A percentile compares a stretch with the other conserved stretches of the same genome.
phyloP scores from a whole-genome alignment of 1,140 invertebrate species.

The Drosophila virilis region DNA sequence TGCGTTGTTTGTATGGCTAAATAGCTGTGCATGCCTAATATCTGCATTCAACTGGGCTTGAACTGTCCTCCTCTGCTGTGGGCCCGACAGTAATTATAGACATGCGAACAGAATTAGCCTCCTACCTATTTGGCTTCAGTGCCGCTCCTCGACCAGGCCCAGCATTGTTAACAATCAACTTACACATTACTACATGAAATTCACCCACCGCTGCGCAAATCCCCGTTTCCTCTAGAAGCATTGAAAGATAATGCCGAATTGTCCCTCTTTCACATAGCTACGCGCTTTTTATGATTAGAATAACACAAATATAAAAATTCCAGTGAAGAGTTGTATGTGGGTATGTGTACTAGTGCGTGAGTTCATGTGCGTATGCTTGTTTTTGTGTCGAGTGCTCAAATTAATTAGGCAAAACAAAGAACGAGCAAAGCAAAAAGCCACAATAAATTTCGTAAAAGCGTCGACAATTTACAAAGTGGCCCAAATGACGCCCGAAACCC shows the following conservation, averaged over 20 bases:
- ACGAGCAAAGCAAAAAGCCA: constrained; percentile 35
- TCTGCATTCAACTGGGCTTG: constrained; percentile 77
- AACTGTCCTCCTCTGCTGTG: constrained; percentile 43
- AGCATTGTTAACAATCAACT: constrained; percentile 71
- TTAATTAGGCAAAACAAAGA: constrained; percentile 74
- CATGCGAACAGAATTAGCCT: constrained; percentile 41
- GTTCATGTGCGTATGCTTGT: constrained; percentile 5
- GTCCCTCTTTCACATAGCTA: constrained; percentile 65
- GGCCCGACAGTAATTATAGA: constrained; percentile 70
- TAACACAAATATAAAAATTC: constrained; percentile 50
- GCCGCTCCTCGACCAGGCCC: constrained; percentile 2
- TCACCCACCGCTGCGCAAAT: constrained; percentile 11
- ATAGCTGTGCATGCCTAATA: constrained; percentile 77
- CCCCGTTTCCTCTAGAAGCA: background rate
- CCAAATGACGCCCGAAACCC: constrained; percentile 8
- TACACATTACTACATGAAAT: constrained; percentile 58
- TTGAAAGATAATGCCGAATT: constrained; percentile 60
- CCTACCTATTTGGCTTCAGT: background rate
- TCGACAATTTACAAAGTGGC: constrained; percentile 54
- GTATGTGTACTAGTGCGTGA: constrained; percentile 4
- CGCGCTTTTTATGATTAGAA: constrained; percentile 76
- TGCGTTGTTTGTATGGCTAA: constrained; percentile 54
- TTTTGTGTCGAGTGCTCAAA: constrained; percentile 53
- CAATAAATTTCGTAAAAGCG: constrained; percentile 77
- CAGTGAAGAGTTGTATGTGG: background rate